Evolutionary conservation across 2,113 vertebrate species (phyloP), one percentile per base, ranked within the genome.

Genomic region (Arvicanthis niloticus): DNA sequence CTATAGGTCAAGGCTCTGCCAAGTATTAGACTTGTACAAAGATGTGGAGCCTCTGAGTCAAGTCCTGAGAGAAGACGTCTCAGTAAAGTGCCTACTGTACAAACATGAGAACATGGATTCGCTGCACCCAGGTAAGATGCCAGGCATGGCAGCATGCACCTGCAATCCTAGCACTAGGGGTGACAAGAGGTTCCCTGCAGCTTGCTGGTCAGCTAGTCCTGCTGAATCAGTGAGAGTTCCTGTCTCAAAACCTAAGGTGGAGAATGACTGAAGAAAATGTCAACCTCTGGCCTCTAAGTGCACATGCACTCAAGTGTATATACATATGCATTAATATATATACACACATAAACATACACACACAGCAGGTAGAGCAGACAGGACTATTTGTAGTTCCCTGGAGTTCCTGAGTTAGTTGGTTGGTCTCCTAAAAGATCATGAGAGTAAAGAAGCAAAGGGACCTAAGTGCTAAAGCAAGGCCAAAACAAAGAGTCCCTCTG

Each of bases 401-500:
- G 21, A 78, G 37, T 80, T 42, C 60, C 85, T 11, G 29, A 65
- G 42, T 89, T 86, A 45, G 42, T 17, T 58, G 24, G 10, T 26
- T 89, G 86, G 9, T 91, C 67, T 93, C 11, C 40, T 34, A 88
- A 72, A 77, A 85, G 51, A 94, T 40, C 26, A 34, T 65, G 62
- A 93, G 91, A 70, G 45, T 65, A 96, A 89, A 90, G 90, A 91
- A 91, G 3, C 51, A 31, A 24, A 92, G 67, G 42, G 58, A 93
- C 40, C 87, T 91, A 51, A 91, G 80, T 81, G 40, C 16, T 72
- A 92, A 92, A 70, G 53, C 56, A 68, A 81, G 56, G 37, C 56
- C 80, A 95, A 96, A 42, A 89, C 60, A 92, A 97, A 96, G 70
- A 95, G 73, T 89, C 82, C 89, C 40, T 62, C 16, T 70, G 77